Evolutionary conservation across 2,113 vertebrate species (phyloP), one percentile per base, ranked within the genome.

Genomic region (Ornithorhynchus anatinus): DNA sequence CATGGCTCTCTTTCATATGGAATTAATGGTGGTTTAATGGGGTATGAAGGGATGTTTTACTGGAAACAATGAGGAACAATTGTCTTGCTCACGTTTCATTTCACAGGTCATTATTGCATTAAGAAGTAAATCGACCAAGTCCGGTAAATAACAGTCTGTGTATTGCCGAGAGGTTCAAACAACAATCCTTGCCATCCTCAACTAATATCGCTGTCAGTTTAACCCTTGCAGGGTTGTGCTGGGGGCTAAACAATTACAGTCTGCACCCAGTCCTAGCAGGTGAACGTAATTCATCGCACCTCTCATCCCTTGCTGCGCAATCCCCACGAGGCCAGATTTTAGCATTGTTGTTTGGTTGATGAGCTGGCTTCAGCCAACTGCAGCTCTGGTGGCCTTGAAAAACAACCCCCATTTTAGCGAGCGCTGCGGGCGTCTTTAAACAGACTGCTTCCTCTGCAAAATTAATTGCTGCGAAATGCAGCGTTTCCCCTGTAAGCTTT

Each of bases 101-200:
- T 94, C 90, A 92, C 93, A 95, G 92, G 92, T 95, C 93, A 94
- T 95, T 95, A 94, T 92, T 93, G 93, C 93, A 94, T 94, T 95
- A 95, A 94, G 92, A 93, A 93, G 92, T 92, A 94, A 94, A 95
- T 94, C 88, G 92, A 94, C 92, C 93, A 92, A 91, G 92, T 93
- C 92, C 91, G 92, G 92, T 95, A 94, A 94, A 93, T 95, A 95
- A 94, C 92, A 93, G 80, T 92, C 89, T 91, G 80, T 14, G 77
- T 92, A 91, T 93, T 84, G 92, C 92, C 92, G 77, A 91, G 86
- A 92, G 92, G 89, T 88, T 84, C 87, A 91, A 92, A 91, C 89
- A 87, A 91, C 89, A 89, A 89, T 92, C 84, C 90, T 90, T 81
- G 88, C 88, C 84, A 79, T 82, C 64, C 62, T 76, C 80, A 78